Evolutionary conservation across 1,140 invertebrate genomes (phyloP).

Genomic region (Drosophila ambigua): DNA sequence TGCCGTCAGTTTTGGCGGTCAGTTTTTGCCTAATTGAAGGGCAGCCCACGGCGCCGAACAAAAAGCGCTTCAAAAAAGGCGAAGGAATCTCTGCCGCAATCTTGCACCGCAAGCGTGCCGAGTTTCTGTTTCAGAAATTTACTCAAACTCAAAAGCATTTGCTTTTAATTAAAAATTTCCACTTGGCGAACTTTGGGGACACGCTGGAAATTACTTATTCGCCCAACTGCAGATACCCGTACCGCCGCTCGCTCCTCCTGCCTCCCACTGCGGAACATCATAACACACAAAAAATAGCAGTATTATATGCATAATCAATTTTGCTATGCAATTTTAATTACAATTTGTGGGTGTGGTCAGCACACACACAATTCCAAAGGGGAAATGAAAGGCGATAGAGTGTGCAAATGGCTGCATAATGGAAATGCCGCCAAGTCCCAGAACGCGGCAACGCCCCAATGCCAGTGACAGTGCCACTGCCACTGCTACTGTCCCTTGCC

Average conservation of each 20-base stretch:
- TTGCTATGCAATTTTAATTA: constrained; percentile 79
- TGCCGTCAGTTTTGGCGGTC: constrained; percentile 62
- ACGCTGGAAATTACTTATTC: constrained; percentile 65
- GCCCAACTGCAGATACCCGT: constrained; percentile 54
- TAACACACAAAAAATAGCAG: constrained; percentile 36
- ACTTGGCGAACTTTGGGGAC: constrained; percentile 67
- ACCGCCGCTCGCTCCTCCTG: neutral
- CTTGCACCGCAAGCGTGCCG: constrained; percentile 42
- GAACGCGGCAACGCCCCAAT: constrained; percentile 6
- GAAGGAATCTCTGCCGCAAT: constrained; percentile 23
- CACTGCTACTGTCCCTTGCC: neutral
- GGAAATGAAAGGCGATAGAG: constrained; percentile 1
- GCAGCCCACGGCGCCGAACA: neutral
- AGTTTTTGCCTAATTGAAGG: constrained; percentile 72
- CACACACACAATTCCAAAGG: constrained; percentile 14
- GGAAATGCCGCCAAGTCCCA: constrained; percentile 34
- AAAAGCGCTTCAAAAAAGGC: constrained; percentile 33
- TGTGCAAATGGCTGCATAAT: constrained; percentile 70
- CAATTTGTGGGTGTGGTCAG: constrained; percentile 75
- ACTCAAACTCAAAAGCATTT: constrained; percentile 72
- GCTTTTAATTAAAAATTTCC: constrained; percentile 81
- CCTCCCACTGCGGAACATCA: constrained; percentile 6
- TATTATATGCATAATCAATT: constrained; percentile 72
- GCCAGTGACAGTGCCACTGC: constrained; percentile 5
- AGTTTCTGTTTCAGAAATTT: constrained; percentile 37